phyloP scores from a whole-genome alignment of 2,797 vertebrate genomes.

The Pyrocephalus nanus region DNA sequence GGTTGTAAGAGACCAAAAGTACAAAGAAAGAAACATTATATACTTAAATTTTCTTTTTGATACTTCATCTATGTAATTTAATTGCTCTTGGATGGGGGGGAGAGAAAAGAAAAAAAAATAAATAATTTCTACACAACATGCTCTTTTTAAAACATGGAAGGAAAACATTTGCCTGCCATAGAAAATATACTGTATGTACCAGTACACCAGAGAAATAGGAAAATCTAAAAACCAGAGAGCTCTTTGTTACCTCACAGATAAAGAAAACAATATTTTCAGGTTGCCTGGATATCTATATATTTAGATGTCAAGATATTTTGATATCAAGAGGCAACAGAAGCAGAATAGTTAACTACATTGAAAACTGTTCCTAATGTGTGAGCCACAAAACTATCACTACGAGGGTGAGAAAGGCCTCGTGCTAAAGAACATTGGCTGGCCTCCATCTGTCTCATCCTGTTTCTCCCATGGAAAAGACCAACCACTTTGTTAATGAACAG shows the following conservation, averaged over 20 bases:
- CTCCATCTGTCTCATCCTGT: slow-evolving; percentile 24
- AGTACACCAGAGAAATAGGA: not conserved
- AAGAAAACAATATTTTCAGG: not conserved
- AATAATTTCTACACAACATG: not conserved
- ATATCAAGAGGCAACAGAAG: not conserved
- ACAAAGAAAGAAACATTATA: not conserved
- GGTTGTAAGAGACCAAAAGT: not conserved
- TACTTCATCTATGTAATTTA: not conserved
- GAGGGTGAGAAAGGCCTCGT: slow-evolving; percentile 45
- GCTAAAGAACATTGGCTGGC: slow-evolving; percentile 21
- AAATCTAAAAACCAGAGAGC: not conserved
- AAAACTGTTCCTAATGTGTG: not conserved
- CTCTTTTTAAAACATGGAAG: not conserved
- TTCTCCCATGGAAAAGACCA: slow-evolving; percentile 42
- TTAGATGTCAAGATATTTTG: not conserved
- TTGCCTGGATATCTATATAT: not conserved
- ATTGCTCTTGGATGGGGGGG: accelerated
- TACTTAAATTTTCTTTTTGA: not conserved
- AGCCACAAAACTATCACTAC: not conserved
- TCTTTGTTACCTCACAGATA: not conserved
- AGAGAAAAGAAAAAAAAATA: not conserved
- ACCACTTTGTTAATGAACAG: slow-evolving; percentile 18
- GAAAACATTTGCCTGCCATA: not conserved
- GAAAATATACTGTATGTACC: not conserved
- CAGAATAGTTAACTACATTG: slow-evolving; percentile 8